These are phyloP conservation scores for Hyppa rectilinea DNA, from an alignment of 2,888 invertebrate genomes.

Conservation along the genomic window DNA sequence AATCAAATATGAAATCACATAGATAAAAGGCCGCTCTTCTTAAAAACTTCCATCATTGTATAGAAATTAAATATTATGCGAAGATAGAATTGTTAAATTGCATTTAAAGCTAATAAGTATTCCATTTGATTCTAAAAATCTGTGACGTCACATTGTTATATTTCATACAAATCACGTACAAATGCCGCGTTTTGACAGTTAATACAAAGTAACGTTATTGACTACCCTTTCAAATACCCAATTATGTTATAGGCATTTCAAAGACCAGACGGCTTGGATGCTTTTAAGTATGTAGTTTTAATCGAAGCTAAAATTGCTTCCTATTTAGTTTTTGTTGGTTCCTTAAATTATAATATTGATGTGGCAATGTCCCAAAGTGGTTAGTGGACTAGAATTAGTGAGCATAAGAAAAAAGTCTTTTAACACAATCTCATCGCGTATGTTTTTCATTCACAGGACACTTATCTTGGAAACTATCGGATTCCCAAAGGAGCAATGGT, in stretches of 20 bases:
- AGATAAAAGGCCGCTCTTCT: no score
- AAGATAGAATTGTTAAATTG: no score
- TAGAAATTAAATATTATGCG: no score
- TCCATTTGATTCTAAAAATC: no score
- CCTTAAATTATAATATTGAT: constrained; percentile 3
- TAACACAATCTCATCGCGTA: not conserved
- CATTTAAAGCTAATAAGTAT: no score
- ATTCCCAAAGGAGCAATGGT: constrained; percentile 94
- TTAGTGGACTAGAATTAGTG: not conserved
- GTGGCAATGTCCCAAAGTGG: not conserved
- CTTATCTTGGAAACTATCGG: constrained; percentile 90
- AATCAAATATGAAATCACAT: no score
- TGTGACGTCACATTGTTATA: no score
- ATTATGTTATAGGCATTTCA: not conserved
- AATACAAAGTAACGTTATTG: no score
- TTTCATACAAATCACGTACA: no score
- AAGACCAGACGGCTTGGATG: not conserved
- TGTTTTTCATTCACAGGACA: constrained; percentile 82
- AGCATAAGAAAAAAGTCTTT: not conserved
- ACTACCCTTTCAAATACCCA: no score
- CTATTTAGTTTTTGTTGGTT: not conserved
- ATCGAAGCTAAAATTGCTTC: not conserved
- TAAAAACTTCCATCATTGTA: no score
- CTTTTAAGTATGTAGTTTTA: not conserved
- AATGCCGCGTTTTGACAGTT: no score